A percentile compares a stretch with the other conserved stretches of the same genome.
These are phyloP conservation scores for Caracal caracal DNA, from an alignment of 2,113 vertebrate genomes.

Conservation along the genomic window DNA sequence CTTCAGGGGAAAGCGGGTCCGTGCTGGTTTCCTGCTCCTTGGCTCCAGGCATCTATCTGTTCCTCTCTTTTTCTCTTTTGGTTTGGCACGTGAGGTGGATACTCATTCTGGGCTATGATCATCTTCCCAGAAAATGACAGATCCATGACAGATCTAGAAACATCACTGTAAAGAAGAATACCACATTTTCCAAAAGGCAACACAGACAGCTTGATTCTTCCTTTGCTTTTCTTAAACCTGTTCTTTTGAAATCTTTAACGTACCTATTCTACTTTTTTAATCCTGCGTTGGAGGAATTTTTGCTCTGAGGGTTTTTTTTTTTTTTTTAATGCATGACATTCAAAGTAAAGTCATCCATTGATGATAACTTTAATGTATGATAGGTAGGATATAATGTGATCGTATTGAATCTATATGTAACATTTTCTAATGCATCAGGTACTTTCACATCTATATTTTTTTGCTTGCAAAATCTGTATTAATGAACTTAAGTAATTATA, in stretches of 20 bases:
- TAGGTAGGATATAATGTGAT: neutral
- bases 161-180: neutral
- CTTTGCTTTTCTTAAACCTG: neutral
- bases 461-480: neutral
- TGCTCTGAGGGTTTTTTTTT: neutral
- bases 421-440: neutral
- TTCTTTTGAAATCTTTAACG: neutral
- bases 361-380: neutral
- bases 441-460: neutral
- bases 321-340: neutral
- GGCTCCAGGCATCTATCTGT: neutral
- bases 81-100: neutral
- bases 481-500: neutral
- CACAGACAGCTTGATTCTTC: neutral
- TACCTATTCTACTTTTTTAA: neutral
- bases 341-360: neutral
- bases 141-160: neutral
- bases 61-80: neutral
- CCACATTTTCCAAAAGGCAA: neutral
- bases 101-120: neutral
- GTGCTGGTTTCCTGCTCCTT: fast-evolving
- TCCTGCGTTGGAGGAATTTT: neutral
- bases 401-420: fast-evolving
- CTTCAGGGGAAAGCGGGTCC: neutral
- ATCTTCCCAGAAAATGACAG: neutral